A percentile compares a stretch with the other conserved stretches of the same genome.
Conservation (phyloP, 2,888 invertebrate species). For the Ischnura elegans region DNA sequence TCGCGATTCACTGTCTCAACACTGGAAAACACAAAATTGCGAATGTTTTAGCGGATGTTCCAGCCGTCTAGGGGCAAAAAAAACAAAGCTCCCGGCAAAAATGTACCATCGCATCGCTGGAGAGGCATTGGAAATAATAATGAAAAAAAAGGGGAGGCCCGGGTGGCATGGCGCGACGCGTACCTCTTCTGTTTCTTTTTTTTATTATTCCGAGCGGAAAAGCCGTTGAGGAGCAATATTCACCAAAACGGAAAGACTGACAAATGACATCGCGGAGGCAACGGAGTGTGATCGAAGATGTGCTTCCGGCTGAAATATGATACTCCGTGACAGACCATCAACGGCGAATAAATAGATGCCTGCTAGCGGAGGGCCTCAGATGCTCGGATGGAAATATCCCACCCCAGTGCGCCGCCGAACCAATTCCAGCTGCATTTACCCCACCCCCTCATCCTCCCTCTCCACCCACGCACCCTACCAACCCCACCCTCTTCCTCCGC, state of each 20-base stretch:
- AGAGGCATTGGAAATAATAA: background rate
- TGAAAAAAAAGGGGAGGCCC: too few relatives aligned
- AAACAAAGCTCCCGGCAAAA: background rate
- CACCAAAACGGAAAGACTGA: constrained; percentile 34
- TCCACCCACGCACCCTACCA: background rate
- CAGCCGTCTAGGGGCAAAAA: background rate
- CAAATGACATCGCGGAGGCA: constrained; percentile 12
- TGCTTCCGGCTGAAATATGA: constrained; percentile 32
- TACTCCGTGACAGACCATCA: constrained; percentile 34
- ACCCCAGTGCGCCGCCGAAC: background rate
- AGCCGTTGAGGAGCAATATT: constrained; percentile 19
- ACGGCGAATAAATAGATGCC: constrained; percentile 22
- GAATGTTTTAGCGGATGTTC: background rate
- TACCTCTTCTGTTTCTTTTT: constrained; percentile 4
- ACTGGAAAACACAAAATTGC: too few relatives aligned
- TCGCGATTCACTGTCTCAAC: too few relatives aligned
- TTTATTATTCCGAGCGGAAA: background rate
- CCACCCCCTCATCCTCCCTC: background rate
- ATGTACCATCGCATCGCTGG: background rate
- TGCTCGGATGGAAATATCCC: background rate
- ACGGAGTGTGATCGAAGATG: constrained; percentile 34
- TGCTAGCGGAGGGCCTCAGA: background rate
- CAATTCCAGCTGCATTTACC: too few relatives aligned
- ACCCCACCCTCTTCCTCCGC: background rate
- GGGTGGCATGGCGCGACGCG: too few relatives aligned